These are phyloP conservation scores for Nannobrachium achirus DNA, from an alignment of 2,113 vertebrate species.

Conservation along the genomic window DNA sequence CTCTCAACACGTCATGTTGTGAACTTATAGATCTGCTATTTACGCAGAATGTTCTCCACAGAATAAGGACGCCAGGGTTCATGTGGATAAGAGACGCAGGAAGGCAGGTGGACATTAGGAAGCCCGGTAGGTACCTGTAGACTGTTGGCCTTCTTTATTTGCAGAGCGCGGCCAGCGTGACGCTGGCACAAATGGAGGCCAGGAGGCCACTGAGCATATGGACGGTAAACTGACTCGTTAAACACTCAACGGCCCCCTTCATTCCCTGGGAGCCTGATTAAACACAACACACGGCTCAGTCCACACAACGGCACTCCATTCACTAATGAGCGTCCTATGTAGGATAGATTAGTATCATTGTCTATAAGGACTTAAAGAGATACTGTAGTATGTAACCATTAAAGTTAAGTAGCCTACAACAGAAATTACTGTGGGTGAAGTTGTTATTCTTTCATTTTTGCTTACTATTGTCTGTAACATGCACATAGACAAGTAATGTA, in stretches of 20 bases:
- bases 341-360: neutral
- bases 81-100: too few relatives aligned
- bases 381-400: conserved; percentile 22
- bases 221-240: conserved; percentile 53
- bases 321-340: conserved; percentile 4
- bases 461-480: neutral
- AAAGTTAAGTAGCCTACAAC: too few relatives aligned
- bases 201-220: conserved; percentile 66
- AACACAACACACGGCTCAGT: conserved; percentile 33
- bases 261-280: conserved; percentile 66
- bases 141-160: conserved; percentile 32
- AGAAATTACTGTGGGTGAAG: too few relatives aligned
- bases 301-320: conserved; percentile 20
- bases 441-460: neutral
- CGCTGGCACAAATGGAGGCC: conserved; percentile 62
- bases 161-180: conserved; percentile 57
- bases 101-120: neutral
- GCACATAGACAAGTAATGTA: neutral
- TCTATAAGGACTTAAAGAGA: conserved; percentile 17
- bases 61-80: too few relatives aligned
- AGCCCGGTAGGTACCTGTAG: neutral
- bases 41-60: too few relatives aligned
- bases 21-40: too few relatives aligned
- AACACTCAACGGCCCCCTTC: conserved; percentile 42
- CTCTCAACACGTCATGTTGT: too few relatives aligned